Base-by-base conservation (phyloP, 2,888 invertebrate genomes). In the Epirrita christyi region DNA sequence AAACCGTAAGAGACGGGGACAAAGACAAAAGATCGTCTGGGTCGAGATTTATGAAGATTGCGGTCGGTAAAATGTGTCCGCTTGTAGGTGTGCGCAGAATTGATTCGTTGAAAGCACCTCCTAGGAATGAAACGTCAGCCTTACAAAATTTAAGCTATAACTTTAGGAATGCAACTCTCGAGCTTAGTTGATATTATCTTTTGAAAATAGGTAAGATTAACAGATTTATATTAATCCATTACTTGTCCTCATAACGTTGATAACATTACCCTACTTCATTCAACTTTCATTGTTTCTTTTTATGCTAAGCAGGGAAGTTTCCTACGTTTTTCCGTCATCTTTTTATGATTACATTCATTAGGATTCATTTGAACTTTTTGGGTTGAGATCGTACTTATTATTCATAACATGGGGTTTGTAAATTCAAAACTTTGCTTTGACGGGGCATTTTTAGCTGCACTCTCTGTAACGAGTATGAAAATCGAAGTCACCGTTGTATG, bases 31-130 rank as follows among this genome's bases (percentile, higher is more conserved):
- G 84, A 85, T 84, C 84, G 83, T 73, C 73, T 72, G 75, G 73
- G 75, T 69, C 68, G 78, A 84, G 86, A 88, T 87, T 87, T 87
- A 87, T 86, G 82, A 82, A 86, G 84, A 87, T 87, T 86, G 83
- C 81, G 83, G 77, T 72, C 66, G 71, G 73, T 77, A 74, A 76
- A 74, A 74, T 78, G 74, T 64, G 73, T 71, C 71, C 70, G 71
- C 71, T 46, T 51, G 63, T 71, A 72, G 66, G 71, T 73, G 66
- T 52, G 61, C 61, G 54, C 45, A 46, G 65, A 67, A 67, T 67
- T 63, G 65, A 67, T 65, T 66, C 61, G 55, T 49, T 56, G 61
- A 63, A 58, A 61, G 62, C 57, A 61, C 48, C 63, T 51, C 53
- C 56, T 51, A 38, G 34, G 49, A 58, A 61, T 61, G 54, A 55